A percentile compares a stretch with the other conserved stretches of the same genome.
Evolutionary conservation across 2,888 invertebrate species (phyloP).

Genomic region (Drosophila paranaensis): DNA sequence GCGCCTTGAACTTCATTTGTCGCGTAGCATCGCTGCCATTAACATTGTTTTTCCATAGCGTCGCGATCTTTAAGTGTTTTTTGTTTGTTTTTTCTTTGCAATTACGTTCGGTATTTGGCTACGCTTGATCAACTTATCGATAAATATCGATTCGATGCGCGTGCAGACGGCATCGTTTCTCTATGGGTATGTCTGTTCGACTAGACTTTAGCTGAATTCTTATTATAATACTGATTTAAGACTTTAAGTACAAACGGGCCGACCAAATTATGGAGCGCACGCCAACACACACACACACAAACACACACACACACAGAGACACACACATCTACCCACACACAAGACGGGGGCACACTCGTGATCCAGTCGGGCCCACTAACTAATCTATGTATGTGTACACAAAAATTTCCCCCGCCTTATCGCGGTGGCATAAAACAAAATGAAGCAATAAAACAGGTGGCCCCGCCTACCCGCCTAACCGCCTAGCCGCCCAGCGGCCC

Average conservation of each 20-base stretch:
- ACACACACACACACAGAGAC: neutral
- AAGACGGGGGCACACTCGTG: slow-evolving; percentile 37
- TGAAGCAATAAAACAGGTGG: slow-evolving; percentile 58
- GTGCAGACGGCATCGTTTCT: slow-evolving; percentile 70
- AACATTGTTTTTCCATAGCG: slow-evolving; percentile 38
- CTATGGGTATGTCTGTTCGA: slow-evolving; percentile 61
- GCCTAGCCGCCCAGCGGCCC: no score
- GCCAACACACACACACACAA: neutral
- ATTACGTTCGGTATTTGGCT: slow-evolving; percentile 4
- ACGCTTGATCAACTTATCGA: slow-evolving; percentile 4
- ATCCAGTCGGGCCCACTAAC: slow-evolving; percentile 54
- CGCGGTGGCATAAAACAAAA: slow-evolving; percentile 69
- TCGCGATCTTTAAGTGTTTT: neutral
- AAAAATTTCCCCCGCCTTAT: slow-evolving; percentile 58
- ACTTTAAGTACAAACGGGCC: slow-evolving; percentile 32
- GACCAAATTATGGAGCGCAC: slow-evolving; percentile 5
- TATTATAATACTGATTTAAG: neutral
- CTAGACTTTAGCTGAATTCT: neutral
- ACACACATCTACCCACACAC: neutral
- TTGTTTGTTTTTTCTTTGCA: neutral
- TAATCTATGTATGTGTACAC: slow-evolving; percentile 37
- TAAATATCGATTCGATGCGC: slow-evolving; percentile 33
- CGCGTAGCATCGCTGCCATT: slow-evolving; percentile 68
- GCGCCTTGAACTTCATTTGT: slow-evolving; percentile 76
- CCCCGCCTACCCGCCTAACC: neutral